These are phyloP conservation scores for Mallotus villosus DNA, from an alignment of 2,797 vertebrate genomes.

Conservation along the genomic window DNA sequence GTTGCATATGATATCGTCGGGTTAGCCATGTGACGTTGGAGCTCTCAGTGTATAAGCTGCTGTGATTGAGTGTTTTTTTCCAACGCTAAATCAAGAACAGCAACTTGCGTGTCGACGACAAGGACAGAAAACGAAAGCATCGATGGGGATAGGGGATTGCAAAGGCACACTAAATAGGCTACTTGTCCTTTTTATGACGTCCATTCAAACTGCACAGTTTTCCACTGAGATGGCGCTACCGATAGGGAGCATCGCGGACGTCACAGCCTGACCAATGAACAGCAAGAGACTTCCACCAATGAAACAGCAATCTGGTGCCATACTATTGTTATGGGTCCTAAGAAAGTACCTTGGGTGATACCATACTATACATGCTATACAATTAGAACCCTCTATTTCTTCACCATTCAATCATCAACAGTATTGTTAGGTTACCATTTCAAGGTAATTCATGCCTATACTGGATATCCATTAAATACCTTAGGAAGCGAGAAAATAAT, in stretches of 20 bases:
- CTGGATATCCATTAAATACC: slow-evolving; percentile 50
- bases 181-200: slow-evolving; percentile 66
- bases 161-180: slow-evolving; percentile 81
- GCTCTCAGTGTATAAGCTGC: slow-evolving; percentile 27
- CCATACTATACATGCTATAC: slow-evolving; percentile 45
- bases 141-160: slow-evolving; percentile 57
- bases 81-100: slow-evolving; percentile 60
- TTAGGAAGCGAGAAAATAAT: slow-evolving; percentile 44
- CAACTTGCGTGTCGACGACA: slow-evolving; percentile 36
- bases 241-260: slow-evolving; percentile 51
- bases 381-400: slow-evolving; percentile 40
- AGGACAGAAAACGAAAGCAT: slow-evolving; percentile 26
- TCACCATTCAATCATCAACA: slow-evolving; percentile 48
- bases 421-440: slow-evolving; percentile 51
- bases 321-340: slow-evolving; percentile 56
- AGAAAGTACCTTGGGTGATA: slow-evolving; percentile 55
- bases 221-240: slow-evolving; percentile 37
- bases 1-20: slow-evolving; percentile 44
- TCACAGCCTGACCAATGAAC: slow-evolving; percentile 48
- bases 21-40: slow-evolving; percentile 43
- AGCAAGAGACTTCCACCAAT: slow-evolving; percentile 46
- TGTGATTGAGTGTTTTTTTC: slow-evolving; percentile 59
- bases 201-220: slow-evolving; percentile 62
- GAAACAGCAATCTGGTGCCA: slow-evolving; percentile 65
- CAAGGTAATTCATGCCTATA: slow-evolving; percentile 64